Percentiles rank a stretch among this genome's conserved stretches.
Evolutionary conservation across 2,113 vertebrate genomes (phyloP).

Genomic region (Phoenicopterus ruber): DNA sequence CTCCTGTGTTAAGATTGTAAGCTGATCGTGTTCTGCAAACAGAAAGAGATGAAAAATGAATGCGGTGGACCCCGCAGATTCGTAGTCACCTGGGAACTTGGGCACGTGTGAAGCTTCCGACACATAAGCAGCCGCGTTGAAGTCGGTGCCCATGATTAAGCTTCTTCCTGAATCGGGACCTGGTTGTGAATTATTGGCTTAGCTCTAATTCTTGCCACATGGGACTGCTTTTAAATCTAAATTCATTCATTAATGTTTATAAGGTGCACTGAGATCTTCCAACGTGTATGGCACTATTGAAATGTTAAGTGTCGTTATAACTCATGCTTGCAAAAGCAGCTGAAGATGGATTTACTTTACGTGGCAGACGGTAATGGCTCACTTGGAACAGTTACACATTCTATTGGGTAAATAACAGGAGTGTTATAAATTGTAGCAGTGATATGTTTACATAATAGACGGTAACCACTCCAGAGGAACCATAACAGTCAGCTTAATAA

Average conservation of each 20-base stretch:
- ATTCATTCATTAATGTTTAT: constrained; percentile 5
- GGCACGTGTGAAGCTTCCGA: neutral
- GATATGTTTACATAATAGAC: constrained; percentile 63
- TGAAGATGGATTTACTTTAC: constrained; percentile 57
- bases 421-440: constrained; percentile 55
- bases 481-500: constrained; percentile 34
- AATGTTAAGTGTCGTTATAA: neutral
- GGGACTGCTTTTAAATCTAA: neutral
- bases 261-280: neutral
- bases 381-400: constrained; percentile 55
- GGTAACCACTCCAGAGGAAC: constrained; percentile 36
- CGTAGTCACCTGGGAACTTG: neutral
- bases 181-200: neutral
- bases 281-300: neutral
- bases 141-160: fast-evolving
- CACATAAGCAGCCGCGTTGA: neutral
- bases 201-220: neutral
- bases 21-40: neutral
- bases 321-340: constrained; percentile 55
- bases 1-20: constrained; percentile 7
- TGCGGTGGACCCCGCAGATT: neutral
- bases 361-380: constrained; percentile 38
- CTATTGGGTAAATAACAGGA: constrained; percentile 68
- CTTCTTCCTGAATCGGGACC: neutral
- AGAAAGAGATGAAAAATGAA: neutral